These are phyloP conservation scores for Leucozona laternaria DNA, from an alignment of 2,888 invertebrate genomes.

Conservation along the genomic window DNA sequence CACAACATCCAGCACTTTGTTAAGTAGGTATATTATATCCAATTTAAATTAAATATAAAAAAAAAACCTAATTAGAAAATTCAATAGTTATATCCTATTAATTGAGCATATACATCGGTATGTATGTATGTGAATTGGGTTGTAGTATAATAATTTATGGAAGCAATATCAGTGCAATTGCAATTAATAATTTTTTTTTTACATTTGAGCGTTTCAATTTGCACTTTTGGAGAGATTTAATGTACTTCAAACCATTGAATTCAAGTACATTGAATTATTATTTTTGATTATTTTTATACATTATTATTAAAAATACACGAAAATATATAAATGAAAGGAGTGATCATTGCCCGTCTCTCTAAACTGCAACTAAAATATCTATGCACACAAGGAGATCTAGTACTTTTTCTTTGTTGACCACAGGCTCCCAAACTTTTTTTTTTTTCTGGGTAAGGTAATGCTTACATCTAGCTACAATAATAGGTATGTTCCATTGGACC, in stretches of 20 bases:
- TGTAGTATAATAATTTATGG: constrained; percentile 38
- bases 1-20: constrained; percentile 60
- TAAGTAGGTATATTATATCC: constrained; percentile 1
- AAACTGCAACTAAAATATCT: constrained; percentile 63
- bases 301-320: constrained; percentile 45
- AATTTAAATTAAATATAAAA: constrained; percentile 29
- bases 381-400: constrained; percentile 39
- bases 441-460: neutral
- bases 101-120: constrained; percentile 27
- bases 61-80: constrained; percentile 56
- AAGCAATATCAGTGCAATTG: constrained; percentile 59
- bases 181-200: constrained; percentile 25
- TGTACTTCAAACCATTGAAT: constrained; percentile 16
- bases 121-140: constrained; percentile 19
- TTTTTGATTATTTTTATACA: constrained; percentile 22
- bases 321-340: constrained; percentile 52
- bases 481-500: too few species aligned
- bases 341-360: constrained; percentile 56
- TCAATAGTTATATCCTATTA: constrained; percentile 61
- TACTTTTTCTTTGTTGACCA: constrained; percentile 33
- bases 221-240: constrained; percentile 19
- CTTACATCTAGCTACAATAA: neutral
- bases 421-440: neutral
- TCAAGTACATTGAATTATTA: constrained; percentile 3
- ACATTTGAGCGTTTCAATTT: constrained; percentile 21